phyloP scores from a whole-genome alignment of 2,113 vertebrate genomes.

The Phyllostomus discolor region DNA sequence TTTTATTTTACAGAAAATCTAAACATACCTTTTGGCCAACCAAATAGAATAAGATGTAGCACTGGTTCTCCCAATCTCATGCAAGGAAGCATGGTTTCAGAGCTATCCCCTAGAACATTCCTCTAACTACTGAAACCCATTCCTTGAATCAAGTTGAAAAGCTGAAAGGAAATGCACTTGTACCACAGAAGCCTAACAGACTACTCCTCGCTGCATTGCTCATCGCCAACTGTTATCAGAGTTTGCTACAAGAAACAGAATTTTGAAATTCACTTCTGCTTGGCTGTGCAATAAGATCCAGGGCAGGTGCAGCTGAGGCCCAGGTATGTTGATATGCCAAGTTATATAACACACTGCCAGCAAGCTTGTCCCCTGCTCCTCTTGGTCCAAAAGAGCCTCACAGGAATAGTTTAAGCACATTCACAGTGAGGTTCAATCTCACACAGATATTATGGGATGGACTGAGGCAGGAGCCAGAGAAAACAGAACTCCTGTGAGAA shows the following conservation, averaged over 20 bases:
- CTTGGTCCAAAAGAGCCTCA: not conserved
- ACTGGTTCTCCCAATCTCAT: not conserved
- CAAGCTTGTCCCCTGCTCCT: not conserved
- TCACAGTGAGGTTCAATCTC: not conserved
- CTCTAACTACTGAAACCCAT: not conserved
- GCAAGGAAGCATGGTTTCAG: not conserved
- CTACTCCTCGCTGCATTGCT: not conserved
- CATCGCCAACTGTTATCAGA: constrained; percentile 9
- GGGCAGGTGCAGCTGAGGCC: not conserved
- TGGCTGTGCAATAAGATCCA: not conserved
- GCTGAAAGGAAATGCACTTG: not conserved
- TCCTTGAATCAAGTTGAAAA: not conserved
- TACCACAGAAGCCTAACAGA: not conserved
- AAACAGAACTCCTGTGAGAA: constrained; percentile 17
- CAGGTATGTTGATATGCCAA: not conserved
- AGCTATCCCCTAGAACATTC: not conserved
- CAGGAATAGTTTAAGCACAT: not conserved
- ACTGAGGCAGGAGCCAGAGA: not conserved
- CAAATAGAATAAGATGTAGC: not conserved
- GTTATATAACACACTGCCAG: not conserved
- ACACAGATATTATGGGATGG: not conserved
- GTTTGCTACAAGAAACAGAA: not conserved
- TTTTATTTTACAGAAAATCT: too few species aligned
- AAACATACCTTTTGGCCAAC: too few species aligned
- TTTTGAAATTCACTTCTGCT: not conserved